phyloP scores from a whole-genome alignment of 1,140 invertebrate species.

The Plodia interpunctella region DNA sequence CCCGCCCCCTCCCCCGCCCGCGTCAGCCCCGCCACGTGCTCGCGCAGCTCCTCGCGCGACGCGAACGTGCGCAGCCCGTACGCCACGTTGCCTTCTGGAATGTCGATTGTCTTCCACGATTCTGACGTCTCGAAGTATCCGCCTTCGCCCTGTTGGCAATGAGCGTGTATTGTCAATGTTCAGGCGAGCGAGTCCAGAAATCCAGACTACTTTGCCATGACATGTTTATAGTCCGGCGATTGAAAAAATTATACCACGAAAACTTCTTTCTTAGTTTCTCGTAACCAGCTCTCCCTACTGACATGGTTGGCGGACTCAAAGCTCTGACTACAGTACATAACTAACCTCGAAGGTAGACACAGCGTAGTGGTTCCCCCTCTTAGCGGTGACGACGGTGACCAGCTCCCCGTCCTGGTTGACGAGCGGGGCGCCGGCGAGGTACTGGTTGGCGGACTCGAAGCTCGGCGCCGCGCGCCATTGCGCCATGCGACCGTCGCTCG shows the following conservation, averaged over 20 bases:
- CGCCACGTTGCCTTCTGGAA: constrained; percentile 25
- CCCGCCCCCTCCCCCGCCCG: constrained; percentile 25
- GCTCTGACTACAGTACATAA: too few relatives aligned
- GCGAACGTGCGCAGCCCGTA: constrained; percentile 41
- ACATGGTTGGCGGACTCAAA: too few relatives aligned
- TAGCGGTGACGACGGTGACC: constrained; percentile 52
- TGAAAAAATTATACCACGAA: too few relatives aligned
- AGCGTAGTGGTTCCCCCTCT: constrained; percentile 54
- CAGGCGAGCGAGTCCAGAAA: too few relatives aligned
- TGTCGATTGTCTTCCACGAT: constrained; percentile 38
- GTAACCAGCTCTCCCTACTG: too few relatives aligned
- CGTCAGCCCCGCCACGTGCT: constrained; percentile 21
- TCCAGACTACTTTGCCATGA: too few relatives aligned
- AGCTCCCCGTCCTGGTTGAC: constrained; percentile 44
- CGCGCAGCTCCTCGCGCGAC: constrained; percentile 30
- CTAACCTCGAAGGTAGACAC: constrained; percentile 57
- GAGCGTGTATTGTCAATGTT: too few relatives aligned
- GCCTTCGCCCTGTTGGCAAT: constrained; percentile 51
- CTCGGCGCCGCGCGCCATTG: constrained; percentile 60
- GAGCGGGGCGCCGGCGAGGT: constrained; percentile 57
- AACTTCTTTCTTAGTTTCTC: too few relatives aligned
- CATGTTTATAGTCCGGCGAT: too few relatives aligned
- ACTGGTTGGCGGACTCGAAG: constrained; percentile 63
- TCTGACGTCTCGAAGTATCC: constrained; percentile 53
- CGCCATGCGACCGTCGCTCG: constrained; percentile 53